These are phyloP conservation scores for Sycobia sp. DNA, from an alignment of 1,140 invertebrate genomes.

Conservation along the genomic window DNA sequence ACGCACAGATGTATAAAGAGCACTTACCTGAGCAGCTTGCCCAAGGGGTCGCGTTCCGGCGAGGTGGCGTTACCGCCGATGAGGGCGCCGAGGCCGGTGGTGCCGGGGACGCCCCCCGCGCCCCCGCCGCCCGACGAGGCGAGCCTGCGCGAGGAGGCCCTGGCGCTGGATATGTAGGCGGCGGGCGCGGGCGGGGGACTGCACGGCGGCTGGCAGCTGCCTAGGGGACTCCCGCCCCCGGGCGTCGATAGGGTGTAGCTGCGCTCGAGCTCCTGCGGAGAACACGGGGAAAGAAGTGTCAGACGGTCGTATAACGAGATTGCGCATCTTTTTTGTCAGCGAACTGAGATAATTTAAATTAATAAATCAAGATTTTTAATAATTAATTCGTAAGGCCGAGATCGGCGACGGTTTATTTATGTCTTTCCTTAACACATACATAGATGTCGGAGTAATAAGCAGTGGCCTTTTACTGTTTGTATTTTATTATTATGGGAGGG, in stretches of 20 bases:
- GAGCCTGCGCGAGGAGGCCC: slow-evolving; percentile 54
- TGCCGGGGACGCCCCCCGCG: too few relatives aligned
- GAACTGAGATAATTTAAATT: too few relatives aligned
- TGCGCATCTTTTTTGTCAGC: too few relatives aligned
- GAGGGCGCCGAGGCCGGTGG: slow-evolving; percentile 44
- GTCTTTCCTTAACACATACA: too few relatives aligned
- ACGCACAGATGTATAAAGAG: too few relatives aligned
- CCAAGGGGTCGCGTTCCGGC: slow-evolving; percentile 55
- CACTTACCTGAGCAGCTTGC: slow-evolving; percentile 50
- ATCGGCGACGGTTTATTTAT: too few relatives aligned
- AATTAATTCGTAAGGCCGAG: too few relatives aligned
- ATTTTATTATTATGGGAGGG: too few relatives aligned
- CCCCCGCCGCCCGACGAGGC: slow-evolving; percentile 23
- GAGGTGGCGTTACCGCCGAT: slow-evolving; percentile 29
- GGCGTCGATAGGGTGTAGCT: slow-evolving; percentile 52
- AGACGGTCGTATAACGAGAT: too few relatives aligned
- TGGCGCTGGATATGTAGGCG: slow-evolving; percentile 52
- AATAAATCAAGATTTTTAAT: too few relatives aligned
- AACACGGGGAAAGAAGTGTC: slow-evolving; percentile 34
- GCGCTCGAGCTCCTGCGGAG: slow-evolving; percentile 51
- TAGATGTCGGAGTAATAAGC: too few relatives aligned
- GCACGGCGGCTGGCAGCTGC: slow-evolving; percentile 51
- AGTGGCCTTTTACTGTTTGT: too few relatives aligned
- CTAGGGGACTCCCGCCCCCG: slow-evolving; percentile 49
- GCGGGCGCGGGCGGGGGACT: slow-evolving; percentile 52